phyloP scores from a whole-genome alignment of 64 coral and sea anemone genomes.

The Montipora sp. region DNA sequence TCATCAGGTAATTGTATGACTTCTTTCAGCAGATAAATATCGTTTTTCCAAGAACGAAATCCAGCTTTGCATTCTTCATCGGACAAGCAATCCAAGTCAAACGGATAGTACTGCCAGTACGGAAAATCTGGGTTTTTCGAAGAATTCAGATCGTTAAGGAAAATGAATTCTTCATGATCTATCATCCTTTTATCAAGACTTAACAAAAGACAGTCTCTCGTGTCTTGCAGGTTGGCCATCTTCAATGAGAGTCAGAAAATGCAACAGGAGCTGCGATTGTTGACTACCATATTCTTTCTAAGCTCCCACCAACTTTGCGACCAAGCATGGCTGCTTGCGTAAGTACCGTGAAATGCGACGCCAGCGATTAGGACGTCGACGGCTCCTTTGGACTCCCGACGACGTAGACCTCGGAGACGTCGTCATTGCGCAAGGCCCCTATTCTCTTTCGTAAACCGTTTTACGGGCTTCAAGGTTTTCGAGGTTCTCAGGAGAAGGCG shows the following conservation, averaged over 20 bases:
- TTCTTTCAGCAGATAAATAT: slow-evolving; percentile 55
- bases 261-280: not conserved
- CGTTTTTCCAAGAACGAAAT: slow-evolving; percentile 56
- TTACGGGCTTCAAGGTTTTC: too few species aligned
- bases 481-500: not conserved
- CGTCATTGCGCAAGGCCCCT: not conserved
- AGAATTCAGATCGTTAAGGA: not conserved
- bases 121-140: not conserved
- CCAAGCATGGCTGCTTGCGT: not conserved
- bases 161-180: not conserved
- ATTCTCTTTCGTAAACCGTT: too few species aligned
- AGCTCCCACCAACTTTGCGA: not conserved
- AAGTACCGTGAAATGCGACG: not conserved
- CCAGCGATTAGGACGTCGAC: not conserved
- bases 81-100: slow-evolving; percentile 28
- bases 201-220: not conserved
- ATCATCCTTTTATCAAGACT: not conserved
- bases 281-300: slow-evolving; percentile 8
- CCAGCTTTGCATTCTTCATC: slow-evolving; percentile 57
- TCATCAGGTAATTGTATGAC: slow-evolving; percentile 55
- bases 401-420: not conserved
- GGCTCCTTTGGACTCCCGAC: not conserved
- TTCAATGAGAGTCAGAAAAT: not conserved
- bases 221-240: not conserved
- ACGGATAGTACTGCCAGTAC: not conserved